Evolutionary conservation across 1,140 invertebrate species (phyloP), one percentile per base, ranked within the genome.

Genomic region (Gonioctena quinquepunctata): DNA sequence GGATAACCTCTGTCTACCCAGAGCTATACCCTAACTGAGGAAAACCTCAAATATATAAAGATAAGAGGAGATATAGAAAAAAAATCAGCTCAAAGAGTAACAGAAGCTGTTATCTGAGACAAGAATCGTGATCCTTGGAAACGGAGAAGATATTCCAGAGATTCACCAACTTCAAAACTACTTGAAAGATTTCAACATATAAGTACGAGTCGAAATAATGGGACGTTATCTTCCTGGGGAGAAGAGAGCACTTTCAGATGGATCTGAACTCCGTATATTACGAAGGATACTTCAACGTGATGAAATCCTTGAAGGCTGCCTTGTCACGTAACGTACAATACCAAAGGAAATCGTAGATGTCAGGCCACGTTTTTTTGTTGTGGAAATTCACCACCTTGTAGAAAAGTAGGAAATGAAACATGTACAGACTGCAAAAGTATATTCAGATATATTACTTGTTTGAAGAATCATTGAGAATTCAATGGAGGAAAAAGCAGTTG

Each of bases 181-280:
- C 13, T 22, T 61, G 6, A 7, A 23, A 21, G 22, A 23, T 23
- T 61, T 27, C 59, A 33, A 23, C 8, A 42, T 42, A 63, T 13
- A 48, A 25, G 5, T 65, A 65, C 21, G 63, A 42, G n/a, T 21
- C 19, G 7, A 65, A 54, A 18, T 33, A 42, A 2, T 27, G 59
- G 27, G 59, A 62, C 16, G 16, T 62, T n/a, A 65, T 65, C 16
- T 65, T 65, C 48, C 4, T 22, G 1, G 63, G 63, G 25, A 21
- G 13, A 2, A 18, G 7, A 13, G 16, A 52, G 13, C 18, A 19
- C 21, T 13, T 18, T 28, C 8, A 13, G 4, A 11, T 63, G 4
- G 50, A 52, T 2, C n/a, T 42, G 11, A 42, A 42, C 48, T 52
- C 50, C 16, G n/a, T 65, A 5, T 28, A 50, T 27, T 21, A 65